Conservation (phyloP, 2,113 vertebrate species). For the Mystacornis crossleyi region DNA sequence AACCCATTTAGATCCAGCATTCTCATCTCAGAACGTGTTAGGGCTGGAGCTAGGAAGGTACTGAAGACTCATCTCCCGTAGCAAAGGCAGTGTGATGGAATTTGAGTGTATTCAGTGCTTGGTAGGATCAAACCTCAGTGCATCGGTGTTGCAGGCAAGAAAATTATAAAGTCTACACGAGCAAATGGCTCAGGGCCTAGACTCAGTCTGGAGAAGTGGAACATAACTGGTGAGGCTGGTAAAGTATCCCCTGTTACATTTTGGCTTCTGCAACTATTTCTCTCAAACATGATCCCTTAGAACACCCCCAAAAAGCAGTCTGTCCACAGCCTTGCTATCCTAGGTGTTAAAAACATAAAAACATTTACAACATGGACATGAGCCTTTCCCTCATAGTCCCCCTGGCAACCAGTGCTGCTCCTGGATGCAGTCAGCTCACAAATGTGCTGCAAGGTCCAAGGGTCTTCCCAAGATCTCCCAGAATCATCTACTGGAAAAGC, state of each 20-base stretch:
- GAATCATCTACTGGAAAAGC: background rate
- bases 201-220: background rate
- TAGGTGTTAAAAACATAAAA: background rate
- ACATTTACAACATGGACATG: background rate
- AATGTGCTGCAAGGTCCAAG: background rate
- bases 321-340: background rate
- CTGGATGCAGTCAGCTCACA: background rate
- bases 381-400: background rate
- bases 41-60: background rate
- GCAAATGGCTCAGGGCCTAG: background rate
- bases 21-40: background rate
- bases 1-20: background rate
- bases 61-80: background rate
- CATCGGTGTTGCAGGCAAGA: background rate
- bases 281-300: background rate
- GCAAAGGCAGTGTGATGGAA: background rate
- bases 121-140: background rate
- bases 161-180: background rate
- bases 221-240: background rate
- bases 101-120: background rate
- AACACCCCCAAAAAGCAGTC: background rate
- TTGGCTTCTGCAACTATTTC: background rate
- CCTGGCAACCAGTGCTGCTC: background rate
- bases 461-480: background rate
- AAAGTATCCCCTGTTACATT: background rate